Percentiles rank a stretch among this genome's conserved stretches.
Conservation (phyloP, 1,140 invertebrate genomes). For the Oedothorax gibbosus region DNA sequence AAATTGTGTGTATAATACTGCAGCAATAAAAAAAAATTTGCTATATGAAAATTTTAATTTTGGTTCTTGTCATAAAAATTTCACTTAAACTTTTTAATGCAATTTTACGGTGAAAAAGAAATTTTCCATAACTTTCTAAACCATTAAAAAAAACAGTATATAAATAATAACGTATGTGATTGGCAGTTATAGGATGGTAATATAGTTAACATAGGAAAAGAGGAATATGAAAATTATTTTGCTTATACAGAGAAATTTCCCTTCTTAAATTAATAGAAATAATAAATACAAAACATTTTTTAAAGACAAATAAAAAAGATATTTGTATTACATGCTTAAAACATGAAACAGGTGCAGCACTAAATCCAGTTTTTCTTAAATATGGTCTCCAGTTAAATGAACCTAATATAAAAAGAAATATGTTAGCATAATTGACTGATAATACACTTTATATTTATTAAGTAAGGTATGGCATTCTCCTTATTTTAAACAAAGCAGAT, state of each 20-base stretch:
- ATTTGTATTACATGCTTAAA: constrained; percentile 82
- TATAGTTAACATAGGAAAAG: background rate
- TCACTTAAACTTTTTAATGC: no score
- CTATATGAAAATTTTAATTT: no score
- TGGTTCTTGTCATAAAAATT: no score
- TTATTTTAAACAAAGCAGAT: no score
- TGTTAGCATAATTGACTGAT: background rate
- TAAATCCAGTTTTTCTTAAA: constrained; percentile 80
- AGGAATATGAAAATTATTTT: background rate
- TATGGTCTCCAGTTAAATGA: constrained; percentile 80
- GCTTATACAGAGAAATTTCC: background rate
- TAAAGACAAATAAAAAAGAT: background rate
- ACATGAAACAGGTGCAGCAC: constrained; percentile 87
- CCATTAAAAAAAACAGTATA: no score
- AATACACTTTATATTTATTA: no score
- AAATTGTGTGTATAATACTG: no score
- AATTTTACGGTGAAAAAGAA: no score
- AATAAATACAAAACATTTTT: background rate
- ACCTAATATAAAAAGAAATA: constrained; percentile 23
- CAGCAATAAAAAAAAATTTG: no score
- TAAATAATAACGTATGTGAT: background rate
- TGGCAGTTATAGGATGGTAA: background rate
- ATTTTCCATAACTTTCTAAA: no score
- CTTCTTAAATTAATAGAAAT: background rate
- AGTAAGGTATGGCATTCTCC: no score